Evolutionary conservation across 2,888 invertebrate species (phyloP), one percentile per base, ranked within the genome.

Genomic region (Meandrusa payeni): DNA sequence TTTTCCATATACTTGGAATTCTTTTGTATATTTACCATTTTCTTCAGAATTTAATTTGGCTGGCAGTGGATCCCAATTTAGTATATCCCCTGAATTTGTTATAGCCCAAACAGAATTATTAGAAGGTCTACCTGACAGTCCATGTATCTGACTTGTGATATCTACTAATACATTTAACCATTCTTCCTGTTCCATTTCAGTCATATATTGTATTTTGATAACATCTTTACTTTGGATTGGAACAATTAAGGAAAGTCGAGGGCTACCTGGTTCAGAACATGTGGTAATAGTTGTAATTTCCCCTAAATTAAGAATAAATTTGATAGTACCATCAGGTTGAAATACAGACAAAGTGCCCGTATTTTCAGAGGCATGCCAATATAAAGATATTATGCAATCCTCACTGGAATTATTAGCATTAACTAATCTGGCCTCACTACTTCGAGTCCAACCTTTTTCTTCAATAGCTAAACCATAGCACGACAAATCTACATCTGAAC

Each of bases 111-210:
- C 89, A 10, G 95, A 91, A 64, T 91, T 91, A 24, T 89, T 78
- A 13, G 93, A 91, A 10, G 96, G 94, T 59, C 90, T 90, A 2
- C 93, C 93, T 69, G 90, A 89, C 5, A 93, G 76, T 46, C 91
- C 91, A 73, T 94, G 92, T 46, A 94, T 90, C 76, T 93, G 92
- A 55, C 93, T 92, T 64, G 93, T 92, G 5, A 95, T 94, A 51
- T 92, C 93, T 6, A 93, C 92, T 56, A 96, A 89, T 67, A 95
- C 92, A 47, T 93, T 92, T 42, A 96, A 90, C 97, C 97, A 97
- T 67, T 97, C 96, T 76, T 96, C 96, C 80, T 95, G 91, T 76
- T 95, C 94, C 49, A 93, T 91, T 77, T 97, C 96, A 54, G 94
- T 93, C 38, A 90, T 88, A 69, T 96, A 96, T 64, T 95, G 93